Base-by-base conservation (phyloP, 2,113 vertebrate species). In the Bubo scandiacus region DNA sequence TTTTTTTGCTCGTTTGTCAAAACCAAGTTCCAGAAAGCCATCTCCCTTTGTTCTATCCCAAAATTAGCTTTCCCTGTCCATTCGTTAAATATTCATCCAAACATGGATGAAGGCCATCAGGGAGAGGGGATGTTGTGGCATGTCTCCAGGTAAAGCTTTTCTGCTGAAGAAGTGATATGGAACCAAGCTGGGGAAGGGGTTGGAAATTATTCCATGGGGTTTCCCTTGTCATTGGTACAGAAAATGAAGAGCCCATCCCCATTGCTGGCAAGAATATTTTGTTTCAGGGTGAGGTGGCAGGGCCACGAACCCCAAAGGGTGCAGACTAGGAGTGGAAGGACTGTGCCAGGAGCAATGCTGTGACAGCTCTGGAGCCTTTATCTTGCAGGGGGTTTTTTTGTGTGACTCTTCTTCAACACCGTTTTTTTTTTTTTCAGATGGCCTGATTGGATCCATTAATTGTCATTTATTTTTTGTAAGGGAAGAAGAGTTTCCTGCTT, bases 401-500 rank as follows among this genome's bases (percentile, higher is more conserved):
- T 6, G 8, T 58, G 43, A 67, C 5, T 4, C 75, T 95, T 68
- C 67, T 57, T 30, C 51, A 72, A 16, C 43, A 32, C 10, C 14
- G 4, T 49, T 62, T 59, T 16, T 61, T 30, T 29, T 55, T 68
- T 62, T 45, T 52, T 12, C n/a, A 77, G 38, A 20, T 3, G 2
- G 32, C 29, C n/a, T 38, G 65, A 34, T 66, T 32, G 67, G 42
- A 61, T 85, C 49, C 26, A 12, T 87, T 81, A 84, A 62, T 54
- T 87, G 54, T 30, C 45, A 42, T 52, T 88, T 86, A 23, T 89
- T 66, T 36, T 58, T 45, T 38, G 19, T 38, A 36, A 38, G 66
- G 51, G 29, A 32, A 86, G 87, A 73, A 83, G 79, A 81, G 74
- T 85, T 94, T n/a, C 58, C 65, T 85, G 62, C 81, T 75, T 94